Percentiles rank a stretch among this genome's conserved stretches.
These are phyloP conservation scores for Drosophila navojoa DNA, from an alignment of 1,140 invertebrate genomes.

Conservation along the genomic window DNA sequence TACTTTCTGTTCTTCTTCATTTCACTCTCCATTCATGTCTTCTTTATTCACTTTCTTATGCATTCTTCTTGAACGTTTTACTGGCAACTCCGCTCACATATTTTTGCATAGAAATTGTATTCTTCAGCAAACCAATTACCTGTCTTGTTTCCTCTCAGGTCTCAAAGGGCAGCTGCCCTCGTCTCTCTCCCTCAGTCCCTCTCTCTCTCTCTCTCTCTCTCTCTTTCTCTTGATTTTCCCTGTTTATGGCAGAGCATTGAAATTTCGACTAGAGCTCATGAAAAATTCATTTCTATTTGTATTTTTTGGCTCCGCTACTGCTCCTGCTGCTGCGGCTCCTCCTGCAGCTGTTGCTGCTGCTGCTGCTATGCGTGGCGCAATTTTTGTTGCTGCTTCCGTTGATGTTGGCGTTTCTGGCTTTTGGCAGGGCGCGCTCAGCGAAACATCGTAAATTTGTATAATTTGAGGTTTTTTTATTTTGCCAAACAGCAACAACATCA, in stretches of 20 bases:
- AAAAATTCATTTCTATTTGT: slow-evolving; percentile 34
- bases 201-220: neutral
- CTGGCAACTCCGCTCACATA: neutral
- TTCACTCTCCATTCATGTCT: no score
- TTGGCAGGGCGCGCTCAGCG: slow-evolving; percentile 32
- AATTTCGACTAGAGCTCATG: slow-evolving; percentile 26
- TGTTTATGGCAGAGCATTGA: slow-evolving; percentile 27
- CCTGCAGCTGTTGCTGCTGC: neutral
- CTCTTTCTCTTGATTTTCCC: neutral
- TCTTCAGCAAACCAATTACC: slow-evolving; percentile 1
- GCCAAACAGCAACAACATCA: slow-evolving; percentile 19
- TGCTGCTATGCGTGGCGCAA: slow-evolving; percentile 1
- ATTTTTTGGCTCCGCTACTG: slow-evolving; percentile 26
- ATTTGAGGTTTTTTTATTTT: slow-evolving; percentile 50
- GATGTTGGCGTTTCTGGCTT: slow-evolving; percentile 31
- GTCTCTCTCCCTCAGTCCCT: no score
- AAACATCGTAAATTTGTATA: slow-evolving; percentile 56
- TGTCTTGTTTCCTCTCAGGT: neutral
- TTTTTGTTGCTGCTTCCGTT: neutral
- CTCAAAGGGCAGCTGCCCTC: neutral
- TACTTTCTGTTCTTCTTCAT: neutral
- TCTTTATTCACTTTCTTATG: no score
- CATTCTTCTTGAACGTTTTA: slow-evolving; percentile 8
- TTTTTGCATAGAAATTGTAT: slow-evolving; percentile 14
- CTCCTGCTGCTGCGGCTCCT: neutral